Percentiles rank a stretch among this genome's conserved stretches.
These are phyloP conservation scores for Drosophila neonasuta DNA, from an alignment of 2,888 invertebrate species.

Conservation along the genomic window DNA sequence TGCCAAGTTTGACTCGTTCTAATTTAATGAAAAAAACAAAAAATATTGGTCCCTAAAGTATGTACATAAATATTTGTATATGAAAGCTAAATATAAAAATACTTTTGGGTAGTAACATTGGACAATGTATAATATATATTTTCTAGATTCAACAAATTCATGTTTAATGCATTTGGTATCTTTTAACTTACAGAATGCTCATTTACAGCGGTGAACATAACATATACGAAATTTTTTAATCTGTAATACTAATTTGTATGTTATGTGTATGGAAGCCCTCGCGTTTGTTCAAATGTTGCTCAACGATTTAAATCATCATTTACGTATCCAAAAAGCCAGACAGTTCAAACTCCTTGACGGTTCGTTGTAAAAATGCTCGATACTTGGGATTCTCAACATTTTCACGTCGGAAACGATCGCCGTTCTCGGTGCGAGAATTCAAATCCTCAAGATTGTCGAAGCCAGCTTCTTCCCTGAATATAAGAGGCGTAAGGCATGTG, in stretches of 20 bases:
- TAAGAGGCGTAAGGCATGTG: constrained; percentile 80
- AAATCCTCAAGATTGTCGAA: constrained; percentile 76
- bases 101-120: too few species aligned
- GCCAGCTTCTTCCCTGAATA: constrained; percentile 77
- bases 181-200: not conserved
- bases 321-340: constrained; percentile 80
- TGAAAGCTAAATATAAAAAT: too few species aligned
- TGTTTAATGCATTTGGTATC: not conserved
- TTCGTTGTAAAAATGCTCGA: constrained; percentile 78
- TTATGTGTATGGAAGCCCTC: constrained; percentile 30
- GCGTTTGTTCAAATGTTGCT: not conserved
- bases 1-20: too few species aligned
- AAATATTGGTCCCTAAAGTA: too few species aligned
- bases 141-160: not conserved
- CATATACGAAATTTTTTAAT: not conserved
- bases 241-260: constrained; percentile 7
- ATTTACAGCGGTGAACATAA: constrained; percentile 1
- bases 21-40: too few species aligned
- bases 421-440: constrained; percentile 75
- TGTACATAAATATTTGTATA: too few species aligned
- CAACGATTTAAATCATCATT: not conserved
- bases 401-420: constrained; percentile 74
- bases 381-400: constrained; percentile 81
- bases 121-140: not conserved
- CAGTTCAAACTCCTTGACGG: constrained; percentile 81